phyloP scores from a whole-genome alignment of 2,113 vertebrate genomes.

The Drymodes brunneopygia region DNA sequence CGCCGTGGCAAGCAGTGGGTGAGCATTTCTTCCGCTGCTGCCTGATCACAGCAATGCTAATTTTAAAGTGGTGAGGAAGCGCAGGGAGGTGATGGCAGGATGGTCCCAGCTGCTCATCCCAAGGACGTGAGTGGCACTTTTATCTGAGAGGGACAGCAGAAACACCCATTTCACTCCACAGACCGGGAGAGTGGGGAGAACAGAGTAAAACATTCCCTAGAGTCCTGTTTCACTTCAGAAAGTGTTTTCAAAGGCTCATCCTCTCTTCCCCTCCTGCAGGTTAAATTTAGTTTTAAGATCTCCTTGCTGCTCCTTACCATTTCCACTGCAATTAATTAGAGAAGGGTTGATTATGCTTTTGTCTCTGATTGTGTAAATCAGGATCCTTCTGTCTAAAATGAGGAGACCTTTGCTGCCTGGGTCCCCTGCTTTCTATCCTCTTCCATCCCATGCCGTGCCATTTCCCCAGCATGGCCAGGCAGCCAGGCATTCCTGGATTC shows the following conservation, averaged over 20 bases:
- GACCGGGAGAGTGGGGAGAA: background rate
- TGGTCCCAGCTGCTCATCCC: constrained; percentile 25
- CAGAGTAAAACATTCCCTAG: background rate
- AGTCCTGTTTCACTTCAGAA: background rate
- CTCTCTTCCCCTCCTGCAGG: background rate
- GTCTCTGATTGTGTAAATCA: background rate
- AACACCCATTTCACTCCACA: background rate
- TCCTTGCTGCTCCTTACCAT: background rate
- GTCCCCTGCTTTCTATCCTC: background rate
- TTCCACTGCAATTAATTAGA: constrained; percentile 19
- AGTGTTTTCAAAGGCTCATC: background rate
- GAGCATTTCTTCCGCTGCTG: background rate
- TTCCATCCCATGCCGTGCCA: background rate
- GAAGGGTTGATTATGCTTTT: background rate
- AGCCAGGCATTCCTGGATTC: background rate
- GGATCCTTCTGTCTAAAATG: background rate
- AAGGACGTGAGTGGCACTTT: background rate
- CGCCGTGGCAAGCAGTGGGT: background rate
- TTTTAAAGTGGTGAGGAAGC: constrained; percentile 3
- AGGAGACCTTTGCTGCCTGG: background rate
- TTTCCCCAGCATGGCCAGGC: background rate
- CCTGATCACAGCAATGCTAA: background rate
- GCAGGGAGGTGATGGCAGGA: background rate
- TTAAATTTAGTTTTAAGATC: constrained; percentile 25
- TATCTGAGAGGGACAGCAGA: background rate